phyloP scores from a whole-genome alignment of 2,888 invertebrate genomes.

The Lochmaea capreae region DNA sequence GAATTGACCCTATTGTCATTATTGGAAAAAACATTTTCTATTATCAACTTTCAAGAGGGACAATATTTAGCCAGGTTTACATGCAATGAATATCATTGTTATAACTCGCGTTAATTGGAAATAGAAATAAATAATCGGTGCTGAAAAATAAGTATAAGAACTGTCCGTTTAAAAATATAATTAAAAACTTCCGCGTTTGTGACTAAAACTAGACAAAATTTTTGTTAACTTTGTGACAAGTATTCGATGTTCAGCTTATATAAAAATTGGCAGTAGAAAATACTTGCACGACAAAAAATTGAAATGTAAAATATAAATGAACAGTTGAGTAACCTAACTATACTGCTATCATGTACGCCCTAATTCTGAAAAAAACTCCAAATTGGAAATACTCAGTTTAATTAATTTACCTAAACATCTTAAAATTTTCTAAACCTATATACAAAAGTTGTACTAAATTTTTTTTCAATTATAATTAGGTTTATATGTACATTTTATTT shows the following conservation, averaged over 20 bases:
- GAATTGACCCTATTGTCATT: too few relatives aligned
- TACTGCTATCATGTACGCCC: conserved; percentile 44
- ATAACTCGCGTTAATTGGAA: too few relatives aligned
- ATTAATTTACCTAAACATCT: conserved; percentile 51
- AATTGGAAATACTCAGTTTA: conserved; percentile 50
- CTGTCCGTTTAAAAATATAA: neutral
- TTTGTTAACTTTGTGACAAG: conserved; percentile 6
- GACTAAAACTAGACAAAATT: neutral
- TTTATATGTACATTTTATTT: conserved; percentile 47
- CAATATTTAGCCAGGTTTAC: too few relatives aligned
- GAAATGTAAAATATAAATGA: conserved; percentile 11
- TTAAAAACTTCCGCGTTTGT: neutral
- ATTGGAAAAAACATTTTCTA: too few relatives aligned
- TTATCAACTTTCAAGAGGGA: too few relatives aligned
- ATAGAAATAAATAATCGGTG: too few relatives aligned
- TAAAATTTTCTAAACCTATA: conserved; percentile 50
- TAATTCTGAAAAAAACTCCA: conserved; percentile 34
- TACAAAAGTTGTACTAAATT: conserved; percentile 57
- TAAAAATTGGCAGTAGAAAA: conserved; percentile 39
- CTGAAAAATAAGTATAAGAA: too few relatives aligned
- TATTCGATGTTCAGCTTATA: neutral
- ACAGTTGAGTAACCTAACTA: conserved; percentile 42
- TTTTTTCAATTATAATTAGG: conserved; percentile 48
- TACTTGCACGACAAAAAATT: conserved; percentile 35
- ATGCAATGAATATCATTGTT: too few relatives aligned